Base-by-base conservation (phyloP, 2,113 vertebrate species). In the Glareola pratincola region DNA sequence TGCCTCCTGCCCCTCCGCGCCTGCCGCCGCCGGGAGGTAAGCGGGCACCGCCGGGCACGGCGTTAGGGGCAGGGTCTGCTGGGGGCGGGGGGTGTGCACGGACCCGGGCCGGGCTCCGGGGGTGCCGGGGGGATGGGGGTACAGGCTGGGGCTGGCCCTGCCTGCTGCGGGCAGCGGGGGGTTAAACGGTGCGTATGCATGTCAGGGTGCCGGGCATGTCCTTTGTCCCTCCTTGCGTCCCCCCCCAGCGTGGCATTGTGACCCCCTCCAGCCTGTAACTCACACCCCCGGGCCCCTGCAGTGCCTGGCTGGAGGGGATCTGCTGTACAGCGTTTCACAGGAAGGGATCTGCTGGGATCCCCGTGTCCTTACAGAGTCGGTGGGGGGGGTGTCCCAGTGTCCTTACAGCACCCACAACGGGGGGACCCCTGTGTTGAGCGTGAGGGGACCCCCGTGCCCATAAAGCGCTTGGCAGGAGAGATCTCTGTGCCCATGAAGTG, bases 1-100 rank as follows among this genome's bases (percentile, higher is more conserved):
- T 96, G 94, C 62, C 79, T 96, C 16, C 93, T 95, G 93, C 91
- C 93, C 88, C 78, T 96, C 74, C 96, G 85, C n/a, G 74, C 78
- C 66, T 39, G 89, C 67, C 93, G 67, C 51, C 91, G 5, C 82
- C 83, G 69, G 85, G 74, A 96, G 96, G 96, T 96, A 96, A 96
- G 96, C 32, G 22, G 80, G 82, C 78, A 85, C 60, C 30, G 45
- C 57, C 23, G 53, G 51, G 62, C 66, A 43, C 30, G 30, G 94
- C 47, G 29, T 50, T 86, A 80, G 81, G 94, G 92, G 77, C 56
- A 79, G 84, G 87, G 96, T 29, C 80, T 68, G 80, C 19, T 1
- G 32, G 74, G 64, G 64, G 75, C n/a, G 72, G 21, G 2, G 30
- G 67, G 57, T 68, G 78, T 53, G 32, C 71, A 36, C 22, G 15